Conservation (phyloP, 2,113 vertebrate genomes). For the Lonchura striata region DNA sequence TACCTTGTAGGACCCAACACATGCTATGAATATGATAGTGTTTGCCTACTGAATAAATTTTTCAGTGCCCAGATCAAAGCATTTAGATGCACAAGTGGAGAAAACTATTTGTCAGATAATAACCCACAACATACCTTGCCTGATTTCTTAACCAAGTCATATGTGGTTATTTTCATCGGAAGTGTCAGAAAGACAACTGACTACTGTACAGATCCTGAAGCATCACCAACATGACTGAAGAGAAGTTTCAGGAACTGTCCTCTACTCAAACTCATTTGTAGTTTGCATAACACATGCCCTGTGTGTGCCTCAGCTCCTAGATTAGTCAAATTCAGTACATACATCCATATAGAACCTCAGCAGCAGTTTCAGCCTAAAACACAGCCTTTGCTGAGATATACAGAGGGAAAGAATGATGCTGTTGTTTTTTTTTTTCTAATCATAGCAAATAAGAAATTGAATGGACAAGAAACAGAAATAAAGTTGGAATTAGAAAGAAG, state of each 20-base stretch:
- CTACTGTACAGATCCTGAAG: neutral
- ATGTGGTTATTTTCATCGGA: neutral
- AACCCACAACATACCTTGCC: neutral
- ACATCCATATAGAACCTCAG: neutral
- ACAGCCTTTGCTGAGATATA: neutral
- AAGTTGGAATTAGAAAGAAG: neutral
- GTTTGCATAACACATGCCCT: neutral
- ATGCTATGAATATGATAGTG: neutral
- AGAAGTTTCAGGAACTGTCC: neutral
- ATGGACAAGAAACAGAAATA: neutral
- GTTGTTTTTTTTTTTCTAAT: neutral
- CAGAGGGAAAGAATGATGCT: neutral
- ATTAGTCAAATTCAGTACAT: neutral
- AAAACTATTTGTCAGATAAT: neutral
- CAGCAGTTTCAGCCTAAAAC: neutral
- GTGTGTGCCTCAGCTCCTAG: neutral
- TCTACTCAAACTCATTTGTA: neutral
- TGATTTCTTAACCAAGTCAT: neutral
- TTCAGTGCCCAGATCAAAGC: neutral
- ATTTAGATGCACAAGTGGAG: neutral
- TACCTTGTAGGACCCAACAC: neutral
- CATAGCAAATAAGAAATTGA: neutral
- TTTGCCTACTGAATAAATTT: neutral
- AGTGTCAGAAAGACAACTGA: neutral
- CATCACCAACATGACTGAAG: neutral